Percentiles rank a stretch among this genome's conserved stretches.
phyloP scores from a whole-genome alignment of 2,888 invertebrate genomes.

The Odontothrips loti region DNA sequence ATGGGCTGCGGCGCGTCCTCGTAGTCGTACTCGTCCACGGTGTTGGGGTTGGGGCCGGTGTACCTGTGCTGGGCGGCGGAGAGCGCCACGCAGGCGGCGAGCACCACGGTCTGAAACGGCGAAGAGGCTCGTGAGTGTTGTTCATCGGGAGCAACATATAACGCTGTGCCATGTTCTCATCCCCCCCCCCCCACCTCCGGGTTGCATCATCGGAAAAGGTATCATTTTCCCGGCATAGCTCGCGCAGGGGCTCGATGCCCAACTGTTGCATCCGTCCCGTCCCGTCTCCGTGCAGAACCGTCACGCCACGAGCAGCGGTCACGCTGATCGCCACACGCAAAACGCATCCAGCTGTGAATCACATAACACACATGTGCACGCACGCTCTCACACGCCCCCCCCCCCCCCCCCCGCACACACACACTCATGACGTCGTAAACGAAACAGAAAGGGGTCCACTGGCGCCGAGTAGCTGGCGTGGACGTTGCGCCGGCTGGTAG shows the following conservation, averaged over 20 bases:
- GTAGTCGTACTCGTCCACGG: constrained; percentile 50
- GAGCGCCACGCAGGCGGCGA: constrained; percentile 50
- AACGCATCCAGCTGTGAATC: neutral
- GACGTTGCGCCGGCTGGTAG: neutral
- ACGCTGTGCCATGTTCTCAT: no score
- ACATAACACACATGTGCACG: neutral
- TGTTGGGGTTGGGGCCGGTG: constrained; percentile 42
- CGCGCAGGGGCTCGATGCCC: no score
- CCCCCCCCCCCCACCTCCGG: no score
- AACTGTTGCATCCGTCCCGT: no score
- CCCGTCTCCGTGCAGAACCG: neutral
- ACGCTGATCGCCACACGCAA: neutral
- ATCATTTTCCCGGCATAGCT: no score
- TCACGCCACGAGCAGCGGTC: constrained; percentile 29
- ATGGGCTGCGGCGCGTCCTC: constrained; percentile 45
- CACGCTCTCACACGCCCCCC: neutral
- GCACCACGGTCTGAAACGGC: constrained; percentile 42
- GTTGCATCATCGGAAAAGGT: no score
- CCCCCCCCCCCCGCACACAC: neutral
- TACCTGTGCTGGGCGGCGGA: constrained; percentile 49
- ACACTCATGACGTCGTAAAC: neutral
- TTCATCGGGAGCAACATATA: no score
- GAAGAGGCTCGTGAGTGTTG: no score
- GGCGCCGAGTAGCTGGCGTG: neutral
- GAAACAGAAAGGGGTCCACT: neutral